Evolutionary conservation across 1,140 invertebrate species (phyloP).

Genomic region (Drosophila eugracilis): DNA sequence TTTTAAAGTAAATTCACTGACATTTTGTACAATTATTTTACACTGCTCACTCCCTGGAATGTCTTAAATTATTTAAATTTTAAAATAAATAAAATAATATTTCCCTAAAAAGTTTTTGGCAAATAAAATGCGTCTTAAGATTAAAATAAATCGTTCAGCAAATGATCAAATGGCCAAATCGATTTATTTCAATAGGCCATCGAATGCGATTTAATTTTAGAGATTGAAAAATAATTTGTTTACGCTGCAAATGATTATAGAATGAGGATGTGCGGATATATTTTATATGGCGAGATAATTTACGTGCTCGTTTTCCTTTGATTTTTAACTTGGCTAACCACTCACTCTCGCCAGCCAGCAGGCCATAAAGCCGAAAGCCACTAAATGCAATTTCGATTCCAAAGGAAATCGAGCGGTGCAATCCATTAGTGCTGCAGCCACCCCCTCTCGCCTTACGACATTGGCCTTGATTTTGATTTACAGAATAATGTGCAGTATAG

Average conservation of each 20-base stretch:
- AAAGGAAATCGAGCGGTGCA: conserved; percentile 57
- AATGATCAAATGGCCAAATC: conserved; percentile 31
- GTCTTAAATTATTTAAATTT: no score
- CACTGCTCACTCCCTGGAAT: no score
- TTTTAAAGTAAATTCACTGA: no score
- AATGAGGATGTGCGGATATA: background rate
- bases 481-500: conserved; percentile 32
- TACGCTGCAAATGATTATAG: conserved; percentile 18
- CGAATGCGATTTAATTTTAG: conserved; percentile 55
- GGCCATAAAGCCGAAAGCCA: conserved; percentile 55
- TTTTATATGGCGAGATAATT: background rate
- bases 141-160: conserved; percentile 12
- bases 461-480: conserved; percentile 76
- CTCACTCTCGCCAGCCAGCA: conserved; percentile 23
- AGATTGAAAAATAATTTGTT: conserved; percentile 31
- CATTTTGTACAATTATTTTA: no score
- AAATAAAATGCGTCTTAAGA: conserved; percentile 19
- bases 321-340: conserved; percentile 5
- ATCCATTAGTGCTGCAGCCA: conserved; percentile 41
- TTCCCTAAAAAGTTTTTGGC: background rate
- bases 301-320: background rate
- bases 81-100: no score
- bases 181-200: conserved; percentile 42
- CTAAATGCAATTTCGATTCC: conserved; percentile 63
- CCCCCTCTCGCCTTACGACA: conserved; percentile 40